Evolutionary conservation across 2,888 invertebrate genomes (phyloP).

Genomic region (Tetramorium bicarinatum): DNA sequence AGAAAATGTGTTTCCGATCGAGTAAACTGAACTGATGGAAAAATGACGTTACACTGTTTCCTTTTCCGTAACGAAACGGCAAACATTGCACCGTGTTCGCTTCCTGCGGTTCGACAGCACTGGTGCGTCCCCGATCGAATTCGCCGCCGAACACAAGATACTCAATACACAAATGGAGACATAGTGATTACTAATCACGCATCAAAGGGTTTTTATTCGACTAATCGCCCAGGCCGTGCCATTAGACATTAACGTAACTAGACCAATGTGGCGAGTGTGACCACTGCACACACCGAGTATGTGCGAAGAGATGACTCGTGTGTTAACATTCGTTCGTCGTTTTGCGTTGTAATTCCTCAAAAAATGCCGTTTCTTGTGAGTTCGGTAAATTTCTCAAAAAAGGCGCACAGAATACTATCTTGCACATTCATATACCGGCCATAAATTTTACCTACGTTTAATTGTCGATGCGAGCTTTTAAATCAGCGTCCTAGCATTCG

Average conservation of each 20-base stretch:
- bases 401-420: neutral
- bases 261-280: slow-evolving; percentile 32
- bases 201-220: slow-evolving; percentile 46
- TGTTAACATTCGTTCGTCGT: slow-evolving; percentile 5
- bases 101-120: neutral
- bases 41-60: neutral
- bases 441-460: neutral
- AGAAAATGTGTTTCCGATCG: neutral
- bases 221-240: slow-evolving; percentile 49
- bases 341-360: neutral
- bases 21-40: slow-evolving; percentile 14
- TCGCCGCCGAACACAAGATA: slow-evolving; percentile 31
- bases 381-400: slow-evolving; percentile 9
- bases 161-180: slow-evolving; percentile 35
- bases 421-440: neutral
- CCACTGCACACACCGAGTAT: neutral
- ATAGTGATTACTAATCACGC: slow-evolving; percentile 46
- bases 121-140: slow-evolving; percentile 17
- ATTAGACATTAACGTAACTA: slow-evolving; percentile 48
- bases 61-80: neutral
- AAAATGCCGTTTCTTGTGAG: neutral
- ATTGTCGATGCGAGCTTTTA: slow-evolving; percentile 5
- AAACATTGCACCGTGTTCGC: neutral
- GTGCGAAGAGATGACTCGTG: slow-evolving; percentile 23
- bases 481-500: neutral